A percentile compares a stretch with the other conserved stretches of the same genome.
Conservation (phyloP, 2,888 invertebrate species). For the Allacma fusca region DNA sequence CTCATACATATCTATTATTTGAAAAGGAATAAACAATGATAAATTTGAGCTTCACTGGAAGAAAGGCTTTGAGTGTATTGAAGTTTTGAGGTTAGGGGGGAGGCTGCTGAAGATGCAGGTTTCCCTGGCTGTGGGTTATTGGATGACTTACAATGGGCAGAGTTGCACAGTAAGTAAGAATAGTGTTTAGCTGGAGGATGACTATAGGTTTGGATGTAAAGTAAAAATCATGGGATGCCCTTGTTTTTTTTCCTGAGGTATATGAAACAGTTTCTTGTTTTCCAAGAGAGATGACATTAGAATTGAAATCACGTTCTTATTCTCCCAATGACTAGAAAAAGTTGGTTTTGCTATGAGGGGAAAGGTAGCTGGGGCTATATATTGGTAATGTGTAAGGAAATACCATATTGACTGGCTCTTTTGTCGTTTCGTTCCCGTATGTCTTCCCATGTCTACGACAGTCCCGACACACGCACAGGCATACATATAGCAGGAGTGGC, state of each 20-base stretch:
- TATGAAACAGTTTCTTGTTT: background rate
- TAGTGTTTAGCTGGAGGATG: background rate
- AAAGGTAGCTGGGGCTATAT: background rate
- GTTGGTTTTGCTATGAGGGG: slow-evolving; percentile 33
- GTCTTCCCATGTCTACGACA: too few species aligned
- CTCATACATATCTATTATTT: background rate
- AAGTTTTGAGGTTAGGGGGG: background rate
- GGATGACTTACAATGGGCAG: background rate
- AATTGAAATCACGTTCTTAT: slow-evolving; percentile 60
- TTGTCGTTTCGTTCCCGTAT: too few species aligned
- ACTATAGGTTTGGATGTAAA: background rate
- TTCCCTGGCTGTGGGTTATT: background rate
- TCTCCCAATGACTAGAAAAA: slow-evolving; percentile 51
- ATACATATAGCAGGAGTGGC: slow-evolving; percentile 6
- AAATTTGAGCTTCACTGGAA: background rate
- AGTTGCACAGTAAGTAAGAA: background rate
- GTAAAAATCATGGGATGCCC: background rate
- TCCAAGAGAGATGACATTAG: slow-evolving; percentile 50
- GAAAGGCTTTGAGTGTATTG: background rate
- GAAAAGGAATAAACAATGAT: slow-evolving; percentile 5
- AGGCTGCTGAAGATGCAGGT: background rate
- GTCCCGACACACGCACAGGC: too few species aligned
- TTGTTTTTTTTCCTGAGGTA: background rate
- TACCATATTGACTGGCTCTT: too few species aligned
- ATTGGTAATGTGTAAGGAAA: background rate